Conservation (phyloP, 2,797 vertebrate species). For the Melopsittacus undulatus region DNA sequence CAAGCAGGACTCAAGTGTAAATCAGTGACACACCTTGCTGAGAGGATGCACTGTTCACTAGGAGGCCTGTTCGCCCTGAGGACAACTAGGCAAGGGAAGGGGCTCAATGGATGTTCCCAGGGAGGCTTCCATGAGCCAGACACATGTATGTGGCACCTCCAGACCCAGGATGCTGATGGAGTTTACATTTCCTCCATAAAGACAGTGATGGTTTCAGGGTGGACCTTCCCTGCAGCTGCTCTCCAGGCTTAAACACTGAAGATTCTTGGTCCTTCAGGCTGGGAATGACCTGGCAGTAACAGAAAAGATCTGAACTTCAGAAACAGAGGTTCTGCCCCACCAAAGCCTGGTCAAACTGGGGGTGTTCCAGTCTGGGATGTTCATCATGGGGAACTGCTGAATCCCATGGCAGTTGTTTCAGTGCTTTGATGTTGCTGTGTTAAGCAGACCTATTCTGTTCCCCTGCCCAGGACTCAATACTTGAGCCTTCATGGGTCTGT, state of each 20-base stretch:
- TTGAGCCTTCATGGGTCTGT: not conserved
- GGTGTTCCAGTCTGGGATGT: not conserved
- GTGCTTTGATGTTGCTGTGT: not conserved
- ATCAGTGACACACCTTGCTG: constrained; percentile 60
- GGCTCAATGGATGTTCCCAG: not conserved
- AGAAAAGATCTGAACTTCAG: not conserved
- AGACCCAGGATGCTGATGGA: not conserved
- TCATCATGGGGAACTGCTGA: not conserved
- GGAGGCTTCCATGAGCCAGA: not conserved
- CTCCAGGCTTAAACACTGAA: constrained; percentile 11
- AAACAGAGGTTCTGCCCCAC: not conserved
- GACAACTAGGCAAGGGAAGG: not conserved
- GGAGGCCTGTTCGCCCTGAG: not conserved
- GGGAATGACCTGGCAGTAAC: not conserved
- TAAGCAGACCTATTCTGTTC: not conserved
- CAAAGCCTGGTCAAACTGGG: not conserved
- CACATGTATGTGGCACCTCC: not conserved
- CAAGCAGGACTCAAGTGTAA: constrained; percentile 54
- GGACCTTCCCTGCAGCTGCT: constrained; percentile 57
- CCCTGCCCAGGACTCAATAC: not conserved
- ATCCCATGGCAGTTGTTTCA: not conserved
- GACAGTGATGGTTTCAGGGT: constrained; percentile 44
- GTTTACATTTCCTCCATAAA: constrained; percentile 52
- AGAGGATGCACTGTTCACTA: not conserved
- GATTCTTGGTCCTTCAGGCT: not conserved